These are phyloP conservation scores for Bembecia ichneumoniformis DNA, from an alignment of 2,888 invertebrate species.

Conservation along the genomic window DNA sequence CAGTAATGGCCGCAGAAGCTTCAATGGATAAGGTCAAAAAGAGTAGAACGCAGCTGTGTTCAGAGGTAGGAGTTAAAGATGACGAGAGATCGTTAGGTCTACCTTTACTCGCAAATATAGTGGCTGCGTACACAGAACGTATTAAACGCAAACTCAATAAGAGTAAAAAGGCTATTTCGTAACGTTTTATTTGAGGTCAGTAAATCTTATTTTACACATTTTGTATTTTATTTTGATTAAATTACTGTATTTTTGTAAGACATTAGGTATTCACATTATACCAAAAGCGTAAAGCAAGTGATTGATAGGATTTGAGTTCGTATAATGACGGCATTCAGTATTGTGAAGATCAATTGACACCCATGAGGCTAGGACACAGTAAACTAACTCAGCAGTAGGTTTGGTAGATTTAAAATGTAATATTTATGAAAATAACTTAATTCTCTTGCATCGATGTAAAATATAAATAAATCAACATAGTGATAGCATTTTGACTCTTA, in stretches of 20 bases:
- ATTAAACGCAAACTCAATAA: constrained; percentile 55
- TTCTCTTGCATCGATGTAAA: too few relatives aligned
- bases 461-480: too few relatives aligned
- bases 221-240: too few relatives aligned
- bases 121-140: constrained; percentile 67
- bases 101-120: constrained; percentile 66
- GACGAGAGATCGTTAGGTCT: constrained; percentile 62
- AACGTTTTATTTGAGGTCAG: not conserved
- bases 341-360: not conserved
- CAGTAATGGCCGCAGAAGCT: constrained; percentile 67
- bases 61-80: constrained; percentile 65
- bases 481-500: too few relatives aligned
- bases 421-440: too few relatives aligned
- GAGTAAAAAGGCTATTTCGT: constrained; percentile 22
- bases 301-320: not conserved
- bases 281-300: not conserved
- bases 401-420: too few relatives aligned
- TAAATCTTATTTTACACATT: too few relatives aligned
- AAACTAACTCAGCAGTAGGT: too few relatives aligned
- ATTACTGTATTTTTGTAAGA: too few relatives aligned
- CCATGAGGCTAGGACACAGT: not conserved
- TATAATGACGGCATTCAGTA: not conserved
- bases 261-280: too few relatives aligned
- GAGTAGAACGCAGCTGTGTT: constrained; percentile 38
- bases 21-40: constrained; percentile 37